A percentile compares a stretch with the other conserved stretches of the same genome.
Conservation (phyloP, 2,797 vertebrate genomes). For the Avahi laniger region DNA sequence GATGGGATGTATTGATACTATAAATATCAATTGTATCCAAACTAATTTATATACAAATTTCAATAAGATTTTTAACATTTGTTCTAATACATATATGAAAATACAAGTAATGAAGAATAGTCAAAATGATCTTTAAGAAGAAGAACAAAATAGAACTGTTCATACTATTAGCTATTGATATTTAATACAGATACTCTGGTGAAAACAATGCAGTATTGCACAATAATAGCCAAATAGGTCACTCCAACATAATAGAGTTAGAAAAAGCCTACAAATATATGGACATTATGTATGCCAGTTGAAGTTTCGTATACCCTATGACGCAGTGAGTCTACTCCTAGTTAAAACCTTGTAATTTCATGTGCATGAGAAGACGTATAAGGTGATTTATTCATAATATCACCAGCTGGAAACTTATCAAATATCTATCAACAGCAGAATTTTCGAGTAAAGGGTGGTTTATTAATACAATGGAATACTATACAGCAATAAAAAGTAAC, state of each 20-base stretch:
- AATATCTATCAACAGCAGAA: background rate
- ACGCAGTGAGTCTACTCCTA: background rate
- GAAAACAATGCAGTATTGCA: background rate
- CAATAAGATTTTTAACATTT: background rate
- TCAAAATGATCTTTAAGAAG: background rate
- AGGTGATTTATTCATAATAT: background rate
- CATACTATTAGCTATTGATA: background rate
- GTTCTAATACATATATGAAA: background rate
- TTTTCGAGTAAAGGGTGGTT: background rate
- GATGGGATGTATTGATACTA: no score
- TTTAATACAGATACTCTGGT: background rate
- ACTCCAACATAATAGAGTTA: background rate
- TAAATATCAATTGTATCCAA: no score
- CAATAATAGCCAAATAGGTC: background rate
- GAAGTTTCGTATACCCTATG: background rate
- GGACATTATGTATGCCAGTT: background rate
- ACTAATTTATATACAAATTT: background rate
- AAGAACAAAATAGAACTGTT: background rate
- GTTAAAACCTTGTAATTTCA: background rate
- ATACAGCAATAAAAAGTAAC: background rate
- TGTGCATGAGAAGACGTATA: background rate
- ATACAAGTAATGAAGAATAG: background rate
- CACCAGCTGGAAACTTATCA: background rate
- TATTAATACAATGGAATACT: background rate
- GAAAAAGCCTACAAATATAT: background rate